Evolutionary conservation across 1,140 invertebrate species (phyloP), one percentile per base, ranked within the genome.

Genomic region (Tigriopus japonicus): DNA sequence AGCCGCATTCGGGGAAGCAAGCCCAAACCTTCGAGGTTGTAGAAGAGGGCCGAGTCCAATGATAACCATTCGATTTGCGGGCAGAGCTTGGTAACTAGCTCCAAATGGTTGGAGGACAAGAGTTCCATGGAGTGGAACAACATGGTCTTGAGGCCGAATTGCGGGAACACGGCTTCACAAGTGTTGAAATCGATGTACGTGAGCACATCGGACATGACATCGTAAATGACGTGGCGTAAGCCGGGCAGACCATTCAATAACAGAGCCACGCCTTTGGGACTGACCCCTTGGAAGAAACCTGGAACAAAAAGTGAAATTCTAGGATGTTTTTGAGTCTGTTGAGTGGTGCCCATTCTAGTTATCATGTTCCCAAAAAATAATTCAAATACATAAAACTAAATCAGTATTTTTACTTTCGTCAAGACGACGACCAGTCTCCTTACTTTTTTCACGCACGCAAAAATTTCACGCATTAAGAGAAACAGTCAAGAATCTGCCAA

Each of bases 191-290:
- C 52, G 19, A 54, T 54, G 24, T 54, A 54, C 19, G 52, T 54
- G 52, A 54, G 52, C 15, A 54, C 52, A 21, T 54, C 52, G 15
- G 52, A 54, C 52, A 54, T 54, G 19, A 54, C 52, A 54, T 54
- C 52, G 28, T 54, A 54, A 6, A 54, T 24, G 14, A 54, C 52
- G 24, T 54, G 52, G 14, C 28, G 15, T 6, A 54, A 24, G 7
- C 52, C 28, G 17, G 52, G 52, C n/a, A 54, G 19, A 24, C 52
- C 52, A 24, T 54, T 54, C 19, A 54, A 14, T 15, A 54, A 24
- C 2, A 54, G 23, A 24, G 52, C 52, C 19, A 54, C 52, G 52
- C 52, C 52, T 35, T 54, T 54, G 52, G 52, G 52, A 6, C 15
- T 54, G 52, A 54, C 28, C 6, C 52, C 52, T 24, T 54, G 52